A percentile compares a stretch with the other conserved stretches of the same genome.
phyloP scores from a whole-genome alignment of 2,888 invertebrate genomes.

The Athripsodes cinereus region DNA sequence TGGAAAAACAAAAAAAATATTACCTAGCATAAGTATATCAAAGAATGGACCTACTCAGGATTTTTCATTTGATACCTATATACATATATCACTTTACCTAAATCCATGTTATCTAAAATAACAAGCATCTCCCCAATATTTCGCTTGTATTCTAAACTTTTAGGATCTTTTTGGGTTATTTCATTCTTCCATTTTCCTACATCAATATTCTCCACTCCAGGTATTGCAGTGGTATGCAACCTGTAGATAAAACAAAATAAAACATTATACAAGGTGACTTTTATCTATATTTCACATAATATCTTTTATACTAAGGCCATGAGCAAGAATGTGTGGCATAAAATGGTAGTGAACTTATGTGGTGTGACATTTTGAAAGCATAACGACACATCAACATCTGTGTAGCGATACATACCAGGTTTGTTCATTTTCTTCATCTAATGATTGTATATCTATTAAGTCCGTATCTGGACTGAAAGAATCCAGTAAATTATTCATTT shows the following conservation, averaged over 20 bases:
- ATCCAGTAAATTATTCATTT: constrained; percentile 23
- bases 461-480: constrained; percentile 17
- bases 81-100: constrained; percentile 13
- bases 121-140: constrained; percentile 14
- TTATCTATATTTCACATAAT: too few species aligned
- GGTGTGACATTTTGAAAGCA: too few species aligned
- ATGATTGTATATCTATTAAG: constrained; percentile 51
- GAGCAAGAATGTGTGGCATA: neutral
- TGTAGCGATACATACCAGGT: constrained; percentile 46
- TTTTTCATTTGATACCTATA: too few species aligned
- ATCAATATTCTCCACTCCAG: constrained; percentile 12
- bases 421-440: constrained; percentile 53
- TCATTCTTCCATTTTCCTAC: constrained; percentile 17
- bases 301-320: too few species aligned
- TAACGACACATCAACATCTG: too few species aligned
- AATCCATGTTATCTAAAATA: constrained; percentile 15
- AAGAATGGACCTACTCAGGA: too few species aligned
- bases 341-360: neutral
- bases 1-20: too few species aligned
- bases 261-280: neutral
- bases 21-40: too few species aligned
- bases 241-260: constrained; percentile 2
- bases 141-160: constrained; percentile 13
- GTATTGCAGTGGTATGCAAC: constrained; percentile 15
- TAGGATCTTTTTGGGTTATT: constrained; percentile 13